Conservation (phyloP, 1,140 invertebrate species). For the Homalodisca vitripennis region DNA sequence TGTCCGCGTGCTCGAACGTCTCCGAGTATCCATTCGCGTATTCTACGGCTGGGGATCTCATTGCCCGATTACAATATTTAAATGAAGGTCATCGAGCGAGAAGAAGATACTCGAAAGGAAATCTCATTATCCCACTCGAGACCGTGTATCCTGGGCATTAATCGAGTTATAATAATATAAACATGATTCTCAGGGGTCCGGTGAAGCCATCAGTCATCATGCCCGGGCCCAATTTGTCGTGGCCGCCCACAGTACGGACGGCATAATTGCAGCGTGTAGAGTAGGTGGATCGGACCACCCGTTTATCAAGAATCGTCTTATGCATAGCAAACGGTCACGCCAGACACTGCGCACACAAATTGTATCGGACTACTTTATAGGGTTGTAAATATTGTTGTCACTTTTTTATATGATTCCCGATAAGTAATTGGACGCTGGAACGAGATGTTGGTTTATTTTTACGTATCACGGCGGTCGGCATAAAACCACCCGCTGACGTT, state of each 20-base stretch:
- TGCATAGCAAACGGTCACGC: constrained; percentile 7
- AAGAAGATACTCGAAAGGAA: too few species aligned
- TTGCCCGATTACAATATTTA: neutral
- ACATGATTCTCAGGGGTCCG: neutral
- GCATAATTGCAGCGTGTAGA: neutral
- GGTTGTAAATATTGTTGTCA: constrained; percentile 20
- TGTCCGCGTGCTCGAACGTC: neutral
- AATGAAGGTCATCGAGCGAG: neutral
- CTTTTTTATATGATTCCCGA: constrained; percentile 21
- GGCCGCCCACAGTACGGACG: neutral
- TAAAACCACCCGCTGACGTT: too few species aligned
- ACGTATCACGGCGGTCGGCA: neutral
- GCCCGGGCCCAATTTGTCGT: neutral
- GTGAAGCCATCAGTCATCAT: neutral
- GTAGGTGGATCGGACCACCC: neutral
- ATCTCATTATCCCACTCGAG: neutral
- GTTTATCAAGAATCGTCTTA: neutral
- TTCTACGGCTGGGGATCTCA: too few species aligned
- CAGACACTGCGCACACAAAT: constrained; percentile 14
- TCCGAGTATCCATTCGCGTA: neutral
- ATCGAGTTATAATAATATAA: neutral
- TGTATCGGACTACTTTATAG: constrained; percentile 20
- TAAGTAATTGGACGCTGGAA: constrained; percentile 22
- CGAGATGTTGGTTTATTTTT: constrained; percentile 16
- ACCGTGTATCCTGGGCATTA: neutral